Evolutionary conservation across 2,113 vertebrate species (phyloP), one percentile per base, ranked within the genome.

Genomic region (Tretioscincus oriximinensis): DNA sequence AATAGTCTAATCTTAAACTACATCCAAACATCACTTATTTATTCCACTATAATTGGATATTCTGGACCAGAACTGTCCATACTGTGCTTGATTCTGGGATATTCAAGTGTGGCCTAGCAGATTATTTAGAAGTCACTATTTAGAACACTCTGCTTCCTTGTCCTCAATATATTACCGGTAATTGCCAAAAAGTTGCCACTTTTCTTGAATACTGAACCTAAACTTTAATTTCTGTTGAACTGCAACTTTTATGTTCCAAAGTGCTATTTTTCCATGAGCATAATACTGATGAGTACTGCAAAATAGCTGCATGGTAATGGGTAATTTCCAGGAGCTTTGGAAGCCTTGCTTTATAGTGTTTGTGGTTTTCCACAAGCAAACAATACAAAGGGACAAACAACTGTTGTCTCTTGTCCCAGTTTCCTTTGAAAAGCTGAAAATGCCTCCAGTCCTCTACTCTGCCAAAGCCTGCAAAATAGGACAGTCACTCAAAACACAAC

Each of bases 281-380:
- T 60, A 80, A 81, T 18, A 90, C 65, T 41, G 35, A 41, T 41
- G 35, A 41, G 35, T 41, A 41, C 35, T 41, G 35, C 35, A 41
- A 87, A 90, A 78, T 9, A 0, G 76, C 72, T 91, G 84, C 81
- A 84, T 73, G 72, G 89, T 89, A 83, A 8, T 94, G 93, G 90
- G 90, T 81, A 82, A 83, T 88, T 91, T 94, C 91, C 91, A 91
- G 90, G 71, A 85, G 65, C 90, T 93, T 90, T 86, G 88, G 84
- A 90, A 86, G 83, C 68, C 79, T 94, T 90, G 88, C 86, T 93
- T 92, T 93, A 91, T 82, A 90, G 87, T 82, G 89, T 90, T 93
- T 92, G 92, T 86, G 84, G 88, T 86, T 92, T 93, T 90, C 74
- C 74, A 78, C 84, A 91, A 92, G 87, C 92, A 94, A 94, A 93